phyloP scores from a whole-genome alignment of 2,888 invertebrate species.

The Falcaria lacertinaria region DNA sequence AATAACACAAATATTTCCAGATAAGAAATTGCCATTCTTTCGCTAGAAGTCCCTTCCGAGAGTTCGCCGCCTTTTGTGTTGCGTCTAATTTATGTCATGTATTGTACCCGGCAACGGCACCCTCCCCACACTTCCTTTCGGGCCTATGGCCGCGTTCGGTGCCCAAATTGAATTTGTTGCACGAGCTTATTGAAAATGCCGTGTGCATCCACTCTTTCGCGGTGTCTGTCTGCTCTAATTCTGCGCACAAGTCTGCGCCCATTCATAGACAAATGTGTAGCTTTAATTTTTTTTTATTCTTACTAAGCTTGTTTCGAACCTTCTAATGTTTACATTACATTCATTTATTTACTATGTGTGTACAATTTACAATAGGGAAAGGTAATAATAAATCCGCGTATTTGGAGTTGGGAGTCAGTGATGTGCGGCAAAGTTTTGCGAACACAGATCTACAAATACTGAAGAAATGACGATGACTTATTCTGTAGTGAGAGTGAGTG shows the following conservation, averaged over 20 bases:
- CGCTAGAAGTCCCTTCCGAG: slow-evolving; percentile 71
- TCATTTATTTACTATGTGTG: slow-evolving; percentile 33
- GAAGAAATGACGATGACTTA: slow-evolving; percentile 50
- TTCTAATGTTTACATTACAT: slow-evolving; percentile 18
- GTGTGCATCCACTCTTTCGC: slow-evolving; percentile 39
- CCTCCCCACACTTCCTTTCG: slow-evolving; percentile 72
- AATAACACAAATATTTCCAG: slow-evolving; percentile 65
- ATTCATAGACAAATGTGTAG: no score
- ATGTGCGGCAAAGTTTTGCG: slow-evolving; percentile 19
- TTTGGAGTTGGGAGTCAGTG: slow-evolving; percentile 23
- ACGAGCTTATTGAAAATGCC: slow-evolving; percentile 60
- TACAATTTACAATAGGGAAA: slow-evolving; percentile 32
- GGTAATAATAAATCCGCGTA: no score
- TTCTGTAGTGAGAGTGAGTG: slow-evolving; percentile 52
- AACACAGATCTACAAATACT: slow-evolving; percentile 30
- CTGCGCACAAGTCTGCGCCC: slow-evolving; percentile 2
- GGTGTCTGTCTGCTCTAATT: slow-evolving; percentile 22
- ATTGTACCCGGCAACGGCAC: slow-evolving; percentile 66
- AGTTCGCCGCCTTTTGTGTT: slow-evolving; percentile 71
- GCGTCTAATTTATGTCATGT: slow-evolving; percentile 78
- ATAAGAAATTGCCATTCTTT: slow-evolving; percentile 78
- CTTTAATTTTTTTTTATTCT: background rate
- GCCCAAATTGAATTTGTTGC: slow-evolving; percentile 69
- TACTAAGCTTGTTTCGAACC: slow-evolving; percentile 8
- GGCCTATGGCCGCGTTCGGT: slow-evolving; percentile 54